Percentiles rank a stretch among this genome's conserved stretches.
Evolutionary conservation across 2,888 invertebrate genomes (phyloP).

Genomic region (Perizoma flavofasciatum): DNA sequence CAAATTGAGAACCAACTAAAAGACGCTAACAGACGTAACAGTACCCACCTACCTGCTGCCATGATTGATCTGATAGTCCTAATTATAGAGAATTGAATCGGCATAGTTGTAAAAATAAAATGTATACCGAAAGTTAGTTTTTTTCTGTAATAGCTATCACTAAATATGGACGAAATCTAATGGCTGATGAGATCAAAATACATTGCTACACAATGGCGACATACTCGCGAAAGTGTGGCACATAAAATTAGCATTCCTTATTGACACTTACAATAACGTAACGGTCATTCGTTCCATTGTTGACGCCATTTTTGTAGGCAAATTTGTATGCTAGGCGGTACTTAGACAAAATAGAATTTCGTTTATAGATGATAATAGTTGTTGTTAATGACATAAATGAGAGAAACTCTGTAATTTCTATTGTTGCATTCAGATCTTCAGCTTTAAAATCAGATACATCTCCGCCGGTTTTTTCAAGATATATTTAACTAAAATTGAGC

Average conservation of each 20-base stretch:
- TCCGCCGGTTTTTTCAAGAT: too few relatives aligned
- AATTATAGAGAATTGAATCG: too few relatives aligned
- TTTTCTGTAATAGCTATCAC: too few relatives aligned
- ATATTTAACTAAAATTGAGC: too few relatives aligned
- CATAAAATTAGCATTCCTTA: constrained; percentile 51
- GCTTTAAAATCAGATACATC: too few relatives aligned
- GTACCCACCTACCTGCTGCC: too few relatives aligned
- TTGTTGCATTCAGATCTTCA: too few relatives aligned
- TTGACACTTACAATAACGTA: constrained; percentile 47
- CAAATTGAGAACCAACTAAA: background rate
- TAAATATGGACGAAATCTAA: too few relatives aligned
- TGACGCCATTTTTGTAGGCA: constrained; percentile 31
- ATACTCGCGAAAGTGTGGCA: constrained; percentile 45
- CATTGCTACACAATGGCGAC: constrained; percentile 8
- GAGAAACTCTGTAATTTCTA: background rate
- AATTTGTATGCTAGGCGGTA: constrained; percentile 39
- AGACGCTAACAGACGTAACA: background rate
- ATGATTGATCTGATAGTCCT: too few relatives aligned
- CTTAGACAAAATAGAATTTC: constrained; percentile 23
- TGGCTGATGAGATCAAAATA: too few relatives aligned
- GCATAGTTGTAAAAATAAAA: too few relatives aligned
- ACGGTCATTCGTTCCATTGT: constrained; percentile 49
- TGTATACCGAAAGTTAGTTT: too few relatives aligned
- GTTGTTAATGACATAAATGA: constrained; percentile 28
- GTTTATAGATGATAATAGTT: background rate